Percentiles rank a stretch among this genome's conserved stretches.
Evolutionary conservation across 1,140 invertebrate species (phyloP).

Genomic region (Trachelipus rathkii): DNA sequence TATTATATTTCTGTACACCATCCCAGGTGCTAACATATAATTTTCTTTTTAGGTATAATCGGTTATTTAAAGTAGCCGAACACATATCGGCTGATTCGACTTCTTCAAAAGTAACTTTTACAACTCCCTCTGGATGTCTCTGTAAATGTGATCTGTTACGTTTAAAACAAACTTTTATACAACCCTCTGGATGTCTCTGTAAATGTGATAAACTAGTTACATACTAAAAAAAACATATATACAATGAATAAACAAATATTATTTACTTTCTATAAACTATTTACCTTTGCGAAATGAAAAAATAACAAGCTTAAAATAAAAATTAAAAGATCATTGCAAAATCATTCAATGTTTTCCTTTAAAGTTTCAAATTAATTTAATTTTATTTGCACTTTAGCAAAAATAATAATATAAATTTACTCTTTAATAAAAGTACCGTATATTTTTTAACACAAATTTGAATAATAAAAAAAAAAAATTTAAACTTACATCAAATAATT

Average conservation of each 20-base stretch:
- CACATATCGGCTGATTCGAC: conserved; percentile 88
- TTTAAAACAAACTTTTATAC: not conserved
- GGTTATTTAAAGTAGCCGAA: conserved; percentile 77
- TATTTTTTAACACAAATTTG: no score
- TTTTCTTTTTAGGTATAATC: conserved; percentile 83
- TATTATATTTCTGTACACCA: conserved; percentile 86
- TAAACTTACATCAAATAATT: conserved; percentile 82
- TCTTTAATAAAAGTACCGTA: no score
- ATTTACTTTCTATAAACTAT: not conserved
- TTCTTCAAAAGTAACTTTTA: conserved; percentile 83
- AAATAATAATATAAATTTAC: no score
- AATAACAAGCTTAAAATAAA: no score
- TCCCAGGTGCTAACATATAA: conserved; percentile 88
- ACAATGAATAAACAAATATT: conserved; percentile 14
- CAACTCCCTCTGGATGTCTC: conserved; percentile 87
- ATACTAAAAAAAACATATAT: not conserved
- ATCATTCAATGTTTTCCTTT: no score
- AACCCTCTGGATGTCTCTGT: conserved; percentile 77
- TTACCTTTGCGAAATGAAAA: conserved; percentile 2
- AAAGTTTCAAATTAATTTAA: no score
- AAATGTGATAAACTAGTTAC: conserved; percentile 16
- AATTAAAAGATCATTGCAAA: no score
- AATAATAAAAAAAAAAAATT: no score
- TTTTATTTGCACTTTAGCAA: no score
- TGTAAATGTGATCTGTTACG: conserved; percentile 17